Evolutionary conservation across 2,113 vertebrate species (phyloP).

Genomic region (Rhynchopsitta pachyrhyncha): DNA sequence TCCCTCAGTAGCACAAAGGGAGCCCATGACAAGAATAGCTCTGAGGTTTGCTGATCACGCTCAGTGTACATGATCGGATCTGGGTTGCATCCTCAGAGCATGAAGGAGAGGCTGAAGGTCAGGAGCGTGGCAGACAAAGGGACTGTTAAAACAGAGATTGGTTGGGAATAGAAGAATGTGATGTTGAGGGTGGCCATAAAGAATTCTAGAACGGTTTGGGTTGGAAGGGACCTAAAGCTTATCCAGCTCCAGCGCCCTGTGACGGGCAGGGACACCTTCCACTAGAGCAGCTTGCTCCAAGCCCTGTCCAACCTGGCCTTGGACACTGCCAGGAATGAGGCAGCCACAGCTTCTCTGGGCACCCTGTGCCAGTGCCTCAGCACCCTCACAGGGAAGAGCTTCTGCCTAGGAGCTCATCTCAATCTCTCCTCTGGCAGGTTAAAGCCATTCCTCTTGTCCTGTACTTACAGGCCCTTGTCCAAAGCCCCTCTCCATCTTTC

Average conservation of each 20-base stretch:
- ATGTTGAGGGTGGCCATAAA: neutral
- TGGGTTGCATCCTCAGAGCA: neutral
- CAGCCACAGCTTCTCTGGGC: too few species aligned
- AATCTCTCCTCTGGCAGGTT: too few species aligned
- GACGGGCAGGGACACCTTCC: neutral
- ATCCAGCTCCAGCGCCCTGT: neutral
- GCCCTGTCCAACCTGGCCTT: neutral
- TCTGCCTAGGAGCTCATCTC: too few species aligned
- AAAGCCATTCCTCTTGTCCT: too few species aligned
- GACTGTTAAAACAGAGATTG: neutral
- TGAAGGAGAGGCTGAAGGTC: slow-evolving; percentile 34
- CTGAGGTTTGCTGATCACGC: neutral
- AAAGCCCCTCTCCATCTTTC: neutral
- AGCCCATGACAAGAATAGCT: neutral
- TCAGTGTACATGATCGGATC: neutral
- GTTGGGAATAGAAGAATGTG: neutral
- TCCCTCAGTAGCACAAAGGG: neutral
- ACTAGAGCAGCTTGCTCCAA: neutral
- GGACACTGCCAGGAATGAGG: neutral
- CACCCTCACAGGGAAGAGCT: too few species aligned
- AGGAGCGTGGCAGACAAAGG: neutral
- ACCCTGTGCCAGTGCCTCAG: too few species aligned
- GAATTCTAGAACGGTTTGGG: neutral
- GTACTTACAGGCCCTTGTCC: too few species aligned
- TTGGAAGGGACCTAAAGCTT: neutral